These are phyloP conservation scores for Cyprinus carpio DNA, from an alignment of 2,113 vertebrate species.

Conservation along the genomic window DNA sequence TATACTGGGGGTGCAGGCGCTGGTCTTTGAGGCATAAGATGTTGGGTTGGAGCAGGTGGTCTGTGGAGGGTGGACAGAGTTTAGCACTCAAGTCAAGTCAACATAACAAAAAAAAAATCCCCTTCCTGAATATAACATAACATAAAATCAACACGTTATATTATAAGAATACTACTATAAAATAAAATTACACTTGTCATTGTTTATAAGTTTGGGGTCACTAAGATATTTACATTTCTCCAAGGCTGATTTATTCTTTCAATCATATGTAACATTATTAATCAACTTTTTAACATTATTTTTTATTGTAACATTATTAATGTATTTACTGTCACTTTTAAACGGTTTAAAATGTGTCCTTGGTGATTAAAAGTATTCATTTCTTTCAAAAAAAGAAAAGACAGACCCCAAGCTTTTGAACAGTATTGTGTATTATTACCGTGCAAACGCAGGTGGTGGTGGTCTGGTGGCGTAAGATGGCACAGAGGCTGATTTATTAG, in stretches of 20 bases:
- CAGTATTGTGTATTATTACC: constrained; percentile 26
- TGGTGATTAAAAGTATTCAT: neutral
- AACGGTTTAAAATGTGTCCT: neutral
- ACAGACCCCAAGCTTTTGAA: neutral
- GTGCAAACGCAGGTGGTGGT: constrained; percentile 64
- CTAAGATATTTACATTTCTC: neutral
- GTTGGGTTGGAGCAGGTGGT: constrained; percentile 65
- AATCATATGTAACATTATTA: too few relatives aligned
- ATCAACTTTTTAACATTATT: too few relatives aligned
- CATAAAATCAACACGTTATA: neutral
- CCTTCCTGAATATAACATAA: neutral
- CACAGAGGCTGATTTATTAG: constrained; percentile 54
- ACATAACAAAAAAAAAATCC: constrained; percentile 1
- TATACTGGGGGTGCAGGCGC: constrained; percentile 75
- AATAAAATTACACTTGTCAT: neutral
- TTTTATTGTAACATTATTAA: too few relatives aligned
- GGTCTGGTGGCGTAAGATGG: constrained; percentile 59
- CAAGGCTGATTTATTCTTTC: too few relatives aligned
- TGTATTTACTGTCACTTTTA: neutral
- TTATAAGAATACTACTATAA: neutral
- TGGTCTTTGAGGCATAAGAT: constrained; percentile 77
- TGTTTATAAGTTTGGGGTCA: neutral
- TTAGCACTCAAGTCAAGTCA: neutral
- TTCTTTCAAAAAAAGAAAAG: neutral
- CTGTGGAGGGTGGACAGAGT: constrained; percentile 56